Evolutionary conservation across 2,113 vertebrate genomes (phyloP).

Genomic region (Cranoglanis bouderius): DNA sequence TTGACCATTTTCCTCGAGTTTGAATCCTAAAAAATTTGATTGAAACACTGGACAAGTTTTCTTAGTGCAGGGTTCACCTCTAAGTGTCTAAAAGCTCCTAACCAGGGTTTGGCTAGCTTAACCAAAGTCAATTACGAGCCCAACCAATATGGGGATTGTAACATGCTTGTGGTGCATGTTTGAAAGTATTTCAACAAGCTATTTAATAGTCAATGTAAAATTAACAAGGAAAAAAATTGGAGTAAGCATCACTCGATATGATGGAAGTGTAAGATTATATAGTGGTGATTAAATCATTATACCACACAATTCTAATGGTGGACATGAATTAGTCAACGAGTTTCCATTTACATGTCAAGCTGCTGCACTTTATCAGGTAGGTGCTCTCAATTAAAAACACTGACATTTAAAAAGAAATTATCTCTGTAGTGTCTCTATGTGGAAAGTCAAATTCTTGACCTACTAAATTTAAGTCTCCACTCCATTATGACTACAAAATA

Average conservation of each 20-base stretch:
- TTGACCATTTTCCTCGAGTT: background rate
- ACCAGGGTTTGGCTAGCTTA: background rate
- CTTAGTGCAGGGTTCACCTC: background rate
- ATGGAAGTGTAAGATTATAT: background rate
- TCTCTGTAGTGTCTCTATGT: background rate
- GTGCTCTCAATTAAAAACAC: background rate
- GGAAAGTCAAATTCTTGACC: background rate
- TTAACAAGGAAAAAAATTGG: background rate
- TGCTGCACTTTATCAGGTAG: background rate
- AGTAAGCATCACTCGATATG: background rate
- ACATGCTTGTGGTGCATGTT: background rate
- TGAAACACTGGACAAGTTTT: background rate
- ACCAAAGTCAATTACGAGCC: background rate
- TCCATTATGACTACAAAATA: background rate
- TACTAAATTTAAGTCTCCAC: background rate
- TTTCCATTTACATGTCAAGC: background rate
- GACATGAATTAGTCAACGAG: background rate
- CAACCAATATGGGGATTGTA: background rate
- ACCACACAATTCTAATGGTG: background rate
- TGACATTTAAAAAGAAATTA: background rate
- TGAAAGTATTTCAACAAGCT: background rate
- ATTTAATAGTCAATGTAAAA: background rate
- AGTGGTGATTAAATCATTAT: background rate
- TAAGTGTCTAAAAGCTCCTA: background rate
- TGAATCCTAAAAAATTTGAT: too few species aligned